Evolutionary conservation across 1,140 invertebrate species (phyloP).

Genomic region (Cryptotermes secundus): DNA sequence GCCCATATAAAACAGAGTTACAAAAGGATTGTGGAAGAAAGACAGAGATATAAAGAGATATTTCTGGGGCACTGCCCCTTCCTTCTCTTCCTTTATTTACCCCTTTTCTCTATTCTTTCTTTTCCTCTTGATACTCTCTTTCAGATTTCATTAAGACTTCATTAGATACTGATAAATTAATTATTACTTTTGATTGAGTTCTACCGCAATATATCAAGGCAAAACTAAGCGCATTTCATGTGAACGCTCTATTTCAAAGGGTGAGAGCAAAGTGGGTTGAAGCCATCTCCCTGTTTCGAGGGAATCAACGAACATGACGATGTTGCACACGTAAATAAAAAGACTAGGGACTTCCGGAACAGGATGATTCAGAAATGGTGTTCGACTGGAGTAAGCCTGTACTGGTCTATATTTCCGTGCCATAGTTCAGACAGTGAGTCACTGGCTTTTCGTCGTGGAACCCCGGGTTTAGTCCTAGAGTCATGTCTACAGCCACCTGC

Average conservation of each 20-base stretch:
- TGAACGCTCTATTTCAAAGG: not conserved
- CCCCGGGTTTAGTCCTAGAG: no score
- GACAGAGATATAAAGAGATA: not conserved
- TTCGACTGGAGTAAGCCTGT: no score
- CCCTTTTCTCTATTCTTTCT: conserved; percentile 19
- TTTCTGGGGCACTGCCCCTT: not conserved
- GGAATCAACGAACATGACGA: not conserved
- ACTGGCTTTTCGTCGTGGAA: no score
- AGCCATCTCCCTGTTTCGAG: not conserved
- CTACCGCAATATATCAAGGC: conserved; percentile 30
- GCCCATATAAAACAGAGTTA: conserved; percentile 14
- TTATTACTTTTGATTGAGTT: conserved; percentile 39
- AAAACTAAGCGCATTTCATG: conserved; percentile 1
- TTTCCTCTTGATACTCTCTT: not conserved
- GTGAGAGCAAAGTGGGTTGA: conserved; percentile 9
- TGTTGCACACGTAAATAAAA: conserved; percentile 23
- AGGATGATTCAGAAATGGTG: not conserved
- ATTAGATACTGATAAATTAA: conserved; percentile 40
- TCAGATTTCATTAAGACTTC: conserved; percentile 37
- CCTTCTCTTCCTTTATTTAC: not conserved
- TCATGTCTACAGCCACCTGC: no score
- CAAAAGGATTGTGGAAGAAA: conserved; percentile 1
- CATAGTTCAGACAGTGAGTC: no score
- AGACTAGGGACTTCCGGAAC: not conserved
- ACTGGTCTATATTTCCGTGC: no score